Evolutionary conservation across 2,113 vertebrate species (phyloP), one percentile per base, ranked within the genome.

Genomic region (Vombatus ursinus): DNA sequence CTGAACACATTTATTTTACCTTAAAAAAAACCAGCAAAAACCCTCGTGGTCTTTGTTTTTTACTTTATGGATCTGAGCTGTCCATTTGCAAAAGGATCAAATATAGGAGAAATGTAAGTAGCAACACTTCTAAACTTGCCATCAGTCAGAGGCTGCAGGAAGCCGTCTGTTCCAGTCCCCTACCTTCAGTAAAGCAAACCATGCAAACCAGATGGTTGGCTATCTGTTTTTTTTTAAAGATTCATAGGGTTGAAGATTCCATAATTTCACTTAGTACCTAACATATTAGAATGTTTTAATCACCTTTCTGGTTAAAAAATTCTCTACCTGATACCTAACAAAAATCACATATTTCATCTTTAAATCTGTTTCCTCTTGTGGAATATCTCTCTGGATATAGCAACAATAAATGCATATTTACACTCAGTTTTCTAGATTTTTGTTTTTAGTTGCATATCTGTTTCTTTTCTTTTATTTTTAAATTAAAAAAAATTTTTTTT

Each of bases 1-100:
- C 49, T 8, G 6, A 47, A 48, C 48, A 9, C 53, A 37, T n/a
- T 47, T 9, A 1, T 47, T 26, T 48, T 31, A 28, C 50, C 26
- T 28, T 77, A 50, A 47, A 0, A 19, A 53, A 53, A 89, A 24
- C 9, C 28, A 12, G 28, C 8, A 0, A 0, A 8, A 6, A 4
- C 0, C 31, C 16, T 84, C 7, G 7, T 84, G 16, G n/a, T 84
- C 68, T n/a, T 31, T 68, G 3, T 37, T 14, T 28, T 25, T 28
- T 28, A 57, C 26, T 28, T 77, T n/a, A n/a, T n/a, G 37, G 61
- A 77, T n/a, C 37, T 19, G 6, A 77, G 61, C 61, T n/a, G 14
- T n/a, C 37, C 37, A n/a, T 77, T 84, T 23, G n/a, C 68, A 22
- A 84, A 68, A 44, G 68, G 68, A 84, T 84, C 68, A 84, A 84